Evolutionary conservation across 2,797 vertebrate genomes (phyloP).

Genomic region (Botia almorhae): DNA sequence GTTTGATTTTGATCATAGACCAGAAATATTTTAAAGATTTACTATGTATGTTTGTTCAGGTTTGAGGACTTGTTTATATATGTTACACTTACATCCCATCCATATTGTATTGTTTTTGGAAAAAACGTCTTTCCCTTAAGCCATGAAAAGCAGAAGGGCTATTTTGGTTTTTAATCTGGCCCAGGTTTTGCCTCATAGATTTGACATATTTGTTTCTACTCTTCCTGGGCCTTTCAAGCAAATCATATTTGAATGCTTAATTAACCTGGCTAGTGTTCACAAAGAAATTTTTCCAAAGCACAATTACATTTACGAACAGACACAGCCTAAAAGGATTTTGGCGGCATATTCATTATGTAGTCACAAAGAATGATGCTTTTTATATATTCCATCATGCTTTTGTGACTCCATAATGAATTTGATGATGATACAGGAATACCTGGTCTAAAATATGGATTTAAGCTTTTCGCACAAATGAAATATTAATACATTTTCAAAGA

Average conservation of each 20-base stretch:
- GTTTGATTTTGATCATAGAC: neutral
- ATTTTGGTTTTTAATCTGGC: neutral
- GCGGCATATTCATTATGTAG: conserved; percentile 22
- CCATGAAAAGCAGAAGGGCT: neutral
- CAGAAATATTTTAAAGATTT: neutral
- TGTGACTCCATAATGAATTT: neutral
- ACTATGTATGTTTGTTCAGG: neutral
- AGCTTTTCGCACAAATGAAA: conserved; percentile 42
- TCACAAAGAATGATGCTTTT: neutral
- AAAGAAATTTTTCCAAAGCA: conserved; percentile 1
- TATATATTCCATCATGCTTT: conserved; percentile 1
- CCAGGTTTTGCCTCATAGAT: neutral
- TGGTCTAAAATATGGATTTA: conserved; percentile 37
- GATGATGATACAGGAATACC: conserved; percentile 10
- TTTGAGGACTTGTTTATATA: neutral
- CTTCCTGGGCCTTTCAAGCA: neutral
- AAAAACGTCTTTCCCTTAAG: neutral
- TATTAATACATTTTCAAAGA: conserved; percentile 53
- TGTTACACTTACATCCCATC: neutral
- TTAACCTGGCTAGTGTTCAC: conserved; percentile 26
- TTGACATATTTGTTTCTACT: conserved; percentile 24
- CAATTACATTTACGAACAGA: neutral
- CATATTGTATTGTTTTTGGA: neutral
- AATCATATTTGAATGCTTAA: conserved; percentile 29
- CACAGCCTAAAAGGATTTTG: neutral